These are phyloP conservation scores for Rissa tridactyla DNA, from an alignment of 2,113 vertebrate genomes.

Conservation along the genomic window DNA sequence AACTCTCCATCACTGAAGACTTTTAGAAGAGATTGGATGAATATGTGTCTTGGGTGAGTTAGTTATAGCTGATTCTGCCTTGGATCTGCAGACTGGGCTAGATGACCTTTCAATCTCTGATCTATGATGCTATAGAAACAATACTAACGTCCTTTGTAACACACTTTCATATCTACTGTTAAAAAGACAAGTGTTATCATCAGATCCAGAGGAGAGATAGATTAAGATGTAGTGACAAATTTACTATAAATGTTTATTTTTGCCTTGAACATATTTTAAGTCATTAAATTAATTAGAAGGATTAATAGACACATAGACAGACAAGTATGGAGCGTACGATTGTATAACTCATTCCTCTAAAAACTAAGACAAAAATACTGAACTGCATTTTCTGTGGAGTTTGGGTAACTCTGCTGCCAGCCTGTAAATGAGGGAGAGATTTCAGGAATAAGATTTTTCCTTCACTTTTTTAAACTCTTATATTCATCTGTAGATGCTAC, in stretches of 20 bases:
- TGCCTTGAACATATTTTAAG: neutral
- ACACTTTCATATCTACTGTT: neutral
- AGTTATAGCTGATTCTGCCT: neutral
- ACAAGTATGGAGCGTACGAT: accelerated
- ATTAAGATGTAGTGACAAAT: neutral
- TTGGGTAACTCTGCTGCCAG: neutral
- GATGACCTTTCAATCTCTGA: neutral
- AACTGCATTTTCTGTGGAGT: neutral
- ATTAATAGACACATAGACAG: neutral
- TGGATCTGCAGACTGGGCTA: neutral
- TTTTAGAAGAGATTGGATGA: neutral
- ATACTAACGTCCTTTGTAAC: neutral
- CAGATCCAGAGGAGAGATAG: neutral
- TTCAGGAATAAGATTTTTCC: neutral
- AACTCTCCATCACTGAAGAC: neutral
- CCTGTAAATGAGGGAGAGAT: neutral
- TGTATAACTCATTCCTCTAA: neutral
- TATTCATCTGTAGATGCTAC: neutral
- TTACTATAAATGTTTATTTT: neutral
- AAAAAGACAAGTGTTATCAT: neutral
- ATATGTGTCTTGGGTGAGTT: neutral
- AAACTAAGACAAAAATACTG: neutral
- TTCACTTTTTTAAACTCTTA: neutral
- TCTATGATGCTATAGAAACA: neutral
- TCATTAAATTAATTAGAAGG: neutral